Percentiles rank a stretch among this genome's conserved stretches.
phyloP scores from a whole-genome alignment of 1,140 invertebrate species.

The Carcinoscorpius rotundicauda region DNA sequence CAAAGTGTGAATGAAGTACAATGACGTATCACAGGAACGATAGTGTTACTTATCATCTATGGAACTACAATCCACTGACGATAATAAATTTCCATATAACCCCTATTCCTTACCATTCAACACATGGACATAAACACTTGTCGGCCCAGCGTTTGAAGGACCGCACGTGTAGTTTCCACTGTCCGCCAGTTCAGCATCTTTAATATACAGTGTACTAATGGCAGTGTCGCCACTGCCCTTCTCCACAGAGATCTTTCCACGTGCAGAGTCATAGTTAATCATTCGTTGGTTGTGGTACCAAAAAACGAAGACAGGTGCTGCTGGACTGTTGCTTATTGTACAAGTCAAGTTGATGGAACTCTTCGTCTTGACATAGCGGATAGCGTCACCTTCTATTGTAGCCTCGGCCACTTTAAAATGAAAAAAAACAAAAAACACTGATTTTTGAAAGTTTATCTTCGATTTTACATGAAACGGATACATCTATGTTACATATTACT shows the following conservation, averaged over 20 bases:
- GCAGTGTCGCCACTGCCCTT: constrained; percentile 28
- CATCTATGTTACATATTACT: no score
- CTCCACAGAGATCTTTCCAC: constrained; percentile 4
- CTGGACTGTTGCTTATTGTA: constrained; percentile 75
- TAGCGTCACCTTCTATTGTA: constrained; percentile 73
- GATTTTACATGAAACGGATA: no score
- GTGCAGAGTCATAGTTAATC: constrained; percentile 23
- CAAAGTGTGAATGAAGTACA: no score
- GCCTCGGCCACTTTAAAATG: constrained; percentile 58
- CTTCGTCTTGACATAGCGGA: constrained; percentile 76
- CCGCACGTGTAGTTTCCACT: constrained; percentile 78
- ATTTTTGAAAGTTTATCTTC: no score
- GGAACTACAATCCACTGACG: no score
- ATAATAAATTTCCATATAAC: no score
- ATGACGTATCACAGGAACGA: no score
- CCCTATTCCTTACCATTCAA: constrained; percentile 52
- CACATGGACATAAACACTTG: constrained; percentile 60
- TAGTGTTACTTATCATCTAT: no score
- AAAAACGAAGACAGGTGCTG: constrained; percentile 81
- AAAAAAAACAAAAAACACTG: no score
- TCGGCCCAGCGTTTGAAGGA: constrained; percentile 61
- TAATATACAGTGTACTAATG: constrained; percentile 39
- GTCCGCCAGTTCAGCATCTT: constrained; percentile 50
- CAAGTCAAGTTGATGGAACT: constrained; percentile 89
- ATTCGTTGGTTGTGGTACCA: constrained; percentile 50